Evolutionary conservation across 2,888 invertebrate genomes (phyloP).

Genomic region (Dysmachus trigonus): DNA sequence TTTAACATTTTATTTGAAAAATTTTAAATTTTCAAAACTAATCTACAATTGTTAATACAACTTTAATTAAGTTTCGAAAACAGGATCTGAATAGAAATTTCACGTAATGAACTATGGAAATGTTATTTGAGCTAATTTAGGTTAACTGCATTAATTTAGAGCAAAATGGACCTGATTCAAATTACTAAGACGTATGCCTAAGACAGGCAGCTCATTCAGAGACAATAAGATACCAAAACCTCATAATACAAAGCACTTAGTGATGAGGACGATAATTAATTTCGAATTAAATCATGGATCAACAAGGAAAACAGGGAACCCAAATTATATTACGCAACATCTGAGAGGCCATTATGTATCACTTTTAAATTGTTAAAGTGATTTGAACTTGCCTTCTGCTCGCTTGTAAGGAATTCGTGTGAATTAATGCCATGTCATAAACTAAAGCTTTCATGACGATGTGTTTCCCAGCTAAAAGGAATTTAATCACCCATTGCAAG

Average conservation of each 20-base stretch:
- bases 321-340: not conserved
- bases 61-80: not conserved
- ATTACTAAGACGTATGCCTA: not conserved
- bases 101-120: not conserved
- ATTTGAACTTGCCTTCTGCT: not conserved
- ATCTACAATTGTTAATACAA: not conserved
- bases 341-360: not conserved
- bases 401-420: not conserved
- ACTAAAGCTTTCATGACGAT: not conserved
- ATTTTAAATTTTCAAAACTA: no score
- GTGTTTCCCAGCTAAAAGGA: not conserved
- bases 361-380: not conserved
- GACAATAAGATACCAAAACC: not conserved
- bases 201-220: not conserved
- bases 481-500: not conserved
- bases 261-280: not conserved
- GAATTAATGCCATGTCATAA: not conserved
- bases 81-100: not conserved
- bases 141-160: not conserved
- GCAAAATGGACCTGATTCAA: not conserved
- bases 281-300: not conserved
- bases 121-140: not conserved
- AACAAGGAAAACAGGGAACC: not conserved
- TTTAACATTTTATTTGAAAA: no score
- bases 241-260: not conserved